These are phyloP conservation scores for Argopecten irradians DNA, from an alignment of 1,140 invertebrate genomes.

Conservation along the genomic window DNA sequence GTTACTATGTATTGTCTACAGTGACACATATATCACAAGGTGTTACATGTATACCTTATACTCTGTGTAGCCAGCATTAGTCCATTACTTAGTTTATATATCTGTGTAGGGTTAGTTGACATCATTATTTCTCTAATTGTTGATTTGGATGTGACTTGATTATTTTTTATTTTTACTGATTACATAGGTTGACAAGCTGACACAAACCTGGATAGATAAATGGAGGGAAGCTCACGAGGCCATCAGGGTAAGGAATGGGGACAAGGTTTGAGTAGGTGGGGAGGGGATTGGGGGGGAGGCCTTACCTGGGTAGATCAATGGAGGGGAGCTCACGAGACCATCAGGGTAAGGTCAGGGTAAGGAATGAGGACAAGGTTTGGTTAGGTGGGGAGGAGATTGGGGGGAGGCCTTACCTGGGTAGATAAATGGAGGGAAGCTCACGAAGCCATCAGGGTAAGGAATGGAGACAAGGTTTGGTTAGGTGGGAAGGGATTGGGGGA, in stretches of 20 bases:
- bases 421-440: neutral
- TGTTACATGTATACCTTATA: neutral
- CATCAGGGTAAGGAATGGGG: conserved; percentile 58
- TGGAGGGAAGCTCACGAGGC: conserved; percentile 71
- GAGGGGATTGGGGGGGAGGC: neutral
- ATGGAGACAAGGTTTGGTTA: neutral
- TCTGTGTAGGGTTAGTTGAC: too few species aligned
- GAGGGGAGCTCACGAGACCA: neutral
- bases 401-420: too few species aligned
- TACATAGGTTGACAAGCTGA: conserved; percentile 64
- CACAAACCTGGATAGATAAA: conserved; percentile 72
- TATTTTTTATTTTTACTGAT: neutral
- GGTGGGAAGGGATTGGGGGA: neutral
- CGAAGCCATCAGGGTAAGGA: neutral
- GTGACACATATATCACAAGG: neutral
- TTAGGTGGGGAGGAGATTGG: neutral
- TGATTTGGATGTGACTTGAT: neutral
- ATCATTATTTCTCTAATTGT: neutral
- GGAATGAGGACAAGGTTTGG: too few species aligned
- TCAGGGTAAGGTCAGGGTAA: too few species aligned
- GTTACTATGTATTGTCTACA: too few species aligned
- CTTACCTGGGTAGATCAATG: neutral
- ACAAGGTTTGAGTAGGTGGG: neutral
- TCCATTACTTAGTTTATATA: neutral
- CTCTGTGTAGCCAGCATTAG: neutral